phyloP scores from a whole-genome alignment of 2,888 invertebrate genomes.

The Synanthedon formicaeformis region DNA sequence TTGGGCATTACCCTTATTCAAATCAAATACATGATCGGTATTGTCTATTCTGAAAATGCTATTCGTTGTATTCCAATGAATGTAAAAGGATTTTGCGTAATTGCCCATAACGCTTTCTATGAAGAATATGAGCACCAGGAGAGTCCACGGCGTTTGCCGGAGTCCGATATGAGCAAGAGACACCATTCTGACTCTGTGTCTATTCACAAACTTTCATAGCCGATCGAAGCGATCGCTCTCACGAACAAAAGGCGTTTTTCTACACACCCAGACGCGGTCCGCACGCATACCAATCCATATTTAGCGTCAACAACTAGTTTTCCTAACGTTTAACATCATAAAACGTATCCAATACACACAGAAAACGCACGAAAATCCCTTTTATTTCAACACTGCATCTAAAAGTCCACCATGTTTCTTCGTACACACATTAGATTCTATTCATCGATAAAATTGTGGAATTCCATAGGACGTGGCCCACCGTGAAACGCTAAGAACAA shows the following conservation, averaged over 20 bases:
- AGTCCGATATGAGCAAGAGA: slow-evolving; percentile 53
- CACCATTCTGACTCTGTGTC: slow-evolving; percentile 54
- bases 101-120: slow-evolving; percentile 76
- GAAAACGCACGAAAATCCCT: slow-evolving; percentile 45
- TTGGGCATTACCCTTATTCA: slow-evolving; percentile 92
- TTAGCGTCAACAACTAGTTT: slow-evolving; percentile 28
- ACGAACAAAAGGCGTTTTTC: slow-evolving; percentile 11
- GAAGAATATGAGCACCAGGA: slow-evolving; percentile 72
- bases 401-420: slow-evolving; percentile 61
- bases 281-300: slow-evolving; percentile 56
- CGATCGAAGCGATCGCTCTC: slow-evolving; percentile 24
- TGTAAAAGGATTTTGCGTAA: slow-evolving; percentile 86
- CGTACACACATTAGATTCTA: slow-evolving; percentile 56
- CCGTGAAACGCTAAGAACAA: slow-evolving; percentile 33
- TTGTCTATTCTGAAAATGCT: slow-evolving; percentile 97
- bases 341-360: slow-evolving; percentile 39
- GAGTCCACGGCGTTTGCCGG: slow-evolving; percentile 61
- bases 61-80: slow-evolving; percentile 92
- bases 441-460: slow-evolving; percentile 66
- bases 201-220: slow-evolving; percentile 38
- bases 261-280: slow-evolving; percentile 12
- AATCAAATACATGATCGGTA: slow-evolving; percentile 96
- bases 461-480: slow-evolving; percentile 66
- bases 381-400: slow-evolving; percentile 45
- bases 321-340: slow-evolving; percentile 17